Evolutionary conservation across 1,140 invertebrate species (phyloP).

Genomic region (Drosophila tani): DNA sequence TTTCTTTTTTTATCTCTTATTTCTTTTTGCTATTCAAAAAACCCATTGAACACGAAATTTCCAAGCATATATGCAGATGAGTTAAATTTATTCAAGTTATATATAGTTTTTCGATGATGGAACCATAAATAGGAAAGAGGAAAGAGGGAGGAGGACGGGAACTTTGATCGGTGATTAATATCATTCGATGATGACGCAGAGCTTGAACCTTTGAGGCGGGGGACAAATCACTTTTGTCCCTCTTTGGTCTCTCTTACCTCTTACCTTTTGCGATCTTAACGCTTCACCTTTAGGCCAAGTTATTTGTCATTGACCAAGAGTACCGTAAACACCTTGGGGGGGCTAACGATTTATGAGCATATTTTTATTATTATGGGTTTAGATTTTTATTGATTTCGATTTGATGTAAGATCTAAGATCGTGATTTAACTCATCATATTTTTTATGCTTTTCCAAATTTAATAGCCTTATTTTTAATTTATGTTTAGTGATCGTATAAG

Average conservation of each 20-base stretch:
- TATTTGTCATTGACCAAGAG: slow-evolving; percentile 73
- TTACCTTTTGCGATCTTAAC: not conserved
- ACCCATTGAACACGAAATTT: slow-evolving; percentile 35
- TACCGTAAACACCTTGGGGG: slow-evolving; percentile 26
- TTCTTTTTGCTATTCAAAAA: slow-evolving; percentile 11
- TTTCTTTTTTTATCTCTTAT: not conserved
- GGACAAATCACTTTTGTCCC: slow-evolving; percentile 18
- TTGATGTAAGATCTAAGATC: no score
- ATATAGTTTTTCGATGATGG: slow-evolving; percentile 22
- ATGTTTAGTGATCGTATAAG: no score
- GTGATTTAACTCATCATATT: no score
- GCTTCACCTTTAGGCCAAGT: slow-evolving; percentile 34
- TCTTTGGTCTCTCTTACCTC: slow-evolving; percentile 1
- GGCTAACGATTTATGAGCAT: not conserved
- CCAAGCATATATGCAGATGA: slow-evolving; percentile 25
- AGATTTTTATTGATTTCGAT: not conserved
- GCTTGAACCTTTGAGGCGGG: slow-evolving; percentile 13
- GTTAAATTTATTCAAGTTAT: slow-evolving; percentile 3
- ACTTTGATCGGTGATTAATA: slow-evolving; percentile 64
- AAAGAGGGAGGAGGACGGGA: not conserved
- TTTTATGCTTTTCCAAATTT: no score
- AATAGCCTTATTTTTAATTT: no score
- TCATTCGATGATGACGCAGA: slow-evolving; percentile 50
- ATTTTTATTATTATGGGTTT: no score
- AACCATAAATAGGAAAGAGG: slow-evolving; percentile 6